Evolutionary conservation across 2,113 vertebrate species (phyloP).

Genomic region (Pelvicachromis taeniatus): DNA sequence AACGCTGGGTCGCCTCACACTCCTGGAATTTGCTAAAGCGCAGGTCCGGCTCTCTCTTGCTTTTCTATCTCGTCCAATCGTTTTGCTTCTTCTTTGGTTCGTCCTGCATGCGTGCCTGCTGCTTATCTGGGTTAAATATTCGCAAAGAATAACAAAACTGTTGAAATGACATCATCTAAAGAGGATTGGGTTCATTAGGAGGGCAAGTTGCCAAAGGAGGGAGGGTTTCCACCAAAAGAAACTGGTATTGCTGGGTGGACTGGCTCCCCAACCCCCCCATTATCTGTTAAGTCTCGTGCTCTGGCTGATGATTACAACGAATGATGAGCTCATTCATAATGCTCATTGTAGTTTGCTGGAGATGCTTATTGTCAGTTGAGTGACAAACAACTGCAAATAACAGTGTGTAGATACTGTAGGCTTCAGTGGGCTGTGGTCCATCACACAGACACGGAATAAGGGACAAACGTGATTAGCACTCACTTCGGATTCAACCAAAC

Average conservation of each 20-base stretch:
- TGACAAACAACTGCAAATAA: constrained; percentile 15
- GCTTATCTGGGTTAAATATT: constrained; percentile 45
- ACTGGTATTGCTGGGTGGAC: neutral
- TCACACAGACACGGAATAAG: neutral
- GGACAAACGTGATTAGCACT: neutral
- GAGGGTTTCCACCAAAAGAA: constrained; percentile 2
- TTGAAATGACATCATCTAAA: constrained; percentile 50
- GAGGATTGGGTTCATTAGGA: neutral
- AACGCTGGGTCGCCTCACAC: constrained; percentile 62
- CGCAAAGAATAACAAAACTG: constrained; percentile 37
- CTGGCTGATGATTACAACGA: constrained; percentile 17
- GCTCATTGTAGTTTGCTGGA: constrained; percentile 41
- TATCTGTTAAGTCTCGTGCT: constrained; percentile 17
- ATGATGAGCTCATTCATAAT: constrained; percentile 61
- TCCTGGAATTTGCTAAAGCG: constrained; percentile 64
- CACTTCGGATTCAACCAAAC: neutral
- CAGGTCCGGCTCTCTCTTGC: constrained; percentile 1
- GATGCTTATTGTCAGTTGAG: constrained; percentile 31
- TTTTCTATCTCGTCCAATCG: constrained; percentile 11
- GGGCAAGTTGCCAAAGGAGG: neutral
- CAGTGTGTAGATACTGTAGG: constrained; percentile 16
- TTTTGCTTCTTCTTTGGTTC: neutral
- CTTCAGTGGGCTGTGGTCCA: neutral
- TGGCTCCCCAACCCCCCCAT: neutral
- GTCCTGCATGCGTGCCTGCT: neutral